Conservation (phyloP, 2,113 vertebrate genomes). For the Paralichthys olivaceus region DNA sequence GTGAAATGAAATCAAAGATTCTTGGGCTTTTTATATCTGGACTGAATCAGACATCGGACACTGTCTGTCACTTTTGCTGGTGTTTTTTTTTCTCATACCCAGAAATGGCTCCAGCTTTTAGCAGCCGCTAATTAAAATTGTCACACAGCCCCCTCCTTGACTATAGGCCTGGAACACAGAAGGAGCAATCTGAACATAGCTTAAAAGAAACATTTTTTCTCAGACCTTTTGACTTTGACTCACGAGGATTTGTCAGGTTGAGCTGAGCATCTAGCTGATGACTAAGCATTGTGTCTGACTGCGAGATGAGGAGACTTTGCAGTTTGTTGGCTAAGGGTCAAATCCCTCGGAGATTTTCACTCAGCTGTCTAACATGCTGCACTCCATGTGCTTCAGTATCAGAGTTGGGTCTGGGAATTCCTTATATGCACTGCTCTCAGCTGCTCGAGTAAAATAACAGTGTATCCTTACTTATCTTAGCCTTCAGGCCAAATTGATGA, state of each 20-base stretch:
- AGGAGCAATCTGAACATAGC: conserved; percentile 32
- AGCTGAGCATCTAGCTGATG: conserved; percentile 44
- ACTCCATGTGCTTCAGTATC: conserved; percentile 52
- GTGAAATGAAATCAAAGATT: conserved; percentile 43
- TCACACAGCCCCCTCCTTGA: conserved; percentile 19
- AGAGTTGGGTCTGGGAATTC: conserved; percentile 45
- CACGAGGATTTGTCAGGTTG: conserved; percentile 62
- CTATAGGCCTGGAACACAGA: conserved; percentile 9
- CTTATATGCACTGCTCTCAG: conserved; percentile 34
- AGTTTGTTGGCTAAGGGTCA: conserved; percentile 68
- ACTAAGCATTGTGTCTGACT: conserved; percentile 64
- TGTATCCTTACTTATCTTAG: conserved; percentile 39
- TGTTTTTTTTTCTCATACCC: conserved; percentile 5
- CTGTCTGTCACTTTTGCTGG: not conserved
- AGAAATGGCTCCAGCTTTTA: conserved; percentile 14
- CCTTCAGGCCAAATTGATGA: conserved; percentile 56
- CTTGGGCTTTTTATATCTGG: conserved; percentile 8
- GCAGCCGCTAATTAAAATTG: conserved; percentile 30
- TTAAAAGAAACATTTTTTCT: conserved; percentile 52
- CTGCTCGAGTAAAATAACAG: conserved; percentile 44
- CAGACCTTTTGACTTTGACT: conserved; percentile 50
- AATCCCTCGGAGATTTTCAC: conserved; percentile 63
- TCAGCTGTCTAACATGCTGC: conserved; percentile 68
- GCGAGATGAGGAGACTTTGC: conserved; percentile 42
- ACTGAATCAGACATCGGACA: conserved; percentile 23